These are phyloP conservation scores for Ariolimax columbianus DNA, from an alignment of 2,888 invertebrate species.

Conservation along the genomic window DNA sequence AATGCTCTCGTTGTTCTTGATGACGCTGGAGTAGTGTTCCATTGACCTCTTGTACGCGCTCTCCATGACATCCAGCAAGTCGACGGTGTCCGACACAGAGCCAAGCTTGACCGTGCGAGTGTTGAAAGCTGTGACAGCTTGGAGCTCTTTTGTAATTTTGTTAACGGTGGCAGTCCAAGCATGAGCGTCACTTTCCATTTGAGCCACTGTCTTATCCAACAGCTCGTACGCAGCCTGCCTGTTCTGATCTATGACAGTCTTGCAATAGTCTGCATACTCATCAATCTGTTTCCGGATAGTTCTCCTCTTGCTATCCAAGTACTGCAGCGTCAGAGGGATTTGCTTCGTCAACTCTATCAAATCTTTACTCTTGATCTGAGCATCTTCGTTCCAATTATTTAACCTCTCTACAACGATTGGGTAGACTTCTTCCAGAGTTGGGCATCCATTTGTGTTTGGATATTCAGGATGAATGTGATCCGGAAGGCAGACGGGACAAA, in stretches of 20 bases:
- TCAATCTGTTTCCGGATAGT: slow-evolving; percentile 30
- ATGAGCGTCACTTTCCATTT: slow-evolving; percentile 14
- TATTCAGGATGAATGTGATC: slow-evolving; percentile 42
- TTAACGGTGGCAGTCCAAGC: neutral
- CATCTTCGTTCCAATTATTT: slow-evolving; percentile 42
- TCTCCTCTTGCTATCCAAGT: slow-evolving; percentile 29
- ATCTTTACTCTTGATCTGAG: slow-evolving; percentile 36
- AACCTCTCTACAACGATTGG: slow-evolving; percentile 35
- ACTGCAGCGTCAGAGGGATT: neutral
- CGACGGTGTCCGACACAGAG: neutral
- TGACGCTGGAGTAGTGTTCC: slow-evolving; percentile 12
- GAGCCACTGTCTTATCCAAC: slow-evolving; percentile 9
- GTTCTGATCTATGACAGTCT: slow-evolving; percentile 43
- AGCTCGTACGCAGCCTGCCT: slow-evolving; percentile 16
- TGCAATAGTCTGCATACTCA: slow-evolving; percentile 43
- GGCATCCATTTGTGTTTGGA: neutral
- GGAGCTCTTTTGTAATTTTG: neutral
- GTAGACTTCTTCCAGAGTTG: neutral
- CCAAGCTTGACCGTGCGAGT: slow-evolving; percentile 13
- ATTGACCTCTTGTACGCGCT: slow-evolving; percentile 36
- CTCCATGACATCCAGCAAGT: slow-evolving; percentile 15
- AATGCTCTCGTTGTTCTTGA: slow-evolving; percentile 27
- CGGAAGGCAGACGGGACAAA: slow-evolving; percentile 19
- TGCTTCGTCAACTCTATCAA: slow-evolving; percentile 15
- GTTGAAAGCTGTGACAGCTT: slow-evolving; percentile 26